Evolutionary conservation across 2,888 invertebrate genomes (phyloP).

Genomic region (Mesodorylaimus sp.): DNA sequence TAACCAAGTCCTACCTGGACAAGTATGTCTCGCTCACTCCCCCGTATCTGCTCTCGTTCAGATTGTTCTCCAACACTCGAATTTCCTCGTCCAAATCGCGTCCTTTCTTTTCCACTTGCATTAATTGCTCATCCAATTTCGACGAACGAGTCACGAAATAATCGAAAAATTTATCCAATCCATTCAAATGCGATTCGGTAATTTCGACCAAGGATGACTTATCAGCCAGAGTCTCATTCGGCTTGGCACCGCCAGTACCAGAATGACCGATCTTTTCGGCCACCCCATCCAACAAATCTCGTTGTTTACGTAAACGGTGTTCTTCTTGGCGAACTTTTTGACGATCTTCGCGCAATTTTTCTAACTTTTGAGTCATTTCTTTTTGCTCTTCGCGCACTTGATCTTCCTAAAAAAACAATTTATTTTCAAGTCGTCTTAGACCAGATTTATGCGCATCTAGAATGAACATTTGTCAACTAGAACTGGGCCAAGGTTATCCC

Average conservation of each 20-base stretch:
- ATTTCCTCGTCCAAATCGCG: neutral
- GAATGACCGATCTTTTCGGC: conserved; percentile 21
- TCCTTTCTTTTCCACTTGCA: neutral
- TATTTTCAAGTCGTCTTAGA: too few relatives aligned
- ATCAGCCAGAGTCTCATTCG: too few relatives aligned
- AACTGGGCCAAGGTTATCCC: too few relatives aligned
- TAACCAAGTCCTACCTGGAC: too few relatives aligned
- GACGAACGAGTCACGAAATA: conserved; percentile 11
- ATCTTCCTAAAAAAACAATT: neutral
- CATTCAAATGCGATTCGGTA: conserved; percentile 7
- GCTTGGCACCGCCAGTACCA: too few relatives aligned
- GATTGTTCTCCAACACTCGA: neutral
- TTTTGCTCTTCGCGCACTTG: neutral
- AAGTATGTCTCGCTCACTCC: too few relatives aligned
- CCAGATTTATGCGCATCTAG: too few relatives aligned
- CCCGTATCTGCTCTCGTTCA: too few relatives aligned
- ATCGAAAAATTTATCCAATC: conserved; percentile 15
- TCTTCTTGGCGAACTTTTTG: conserved; percentile 9
- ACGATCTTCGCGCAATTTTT: conserved; percentile 4
- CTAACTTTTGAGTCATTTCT: neutral
- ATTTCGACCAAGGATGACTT: neutral
- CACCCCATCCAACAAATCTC: conserved; percentile 28
- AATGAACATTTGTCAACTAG: too few relatives aligned
- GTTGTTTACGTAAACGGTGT: conserved; percentile 19
- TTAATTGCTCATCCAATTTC: conserved; percentile 8